Conservation (phyloP, 2,113 vertebrate genomes). For the Eonycteris spelaea region DNA sequence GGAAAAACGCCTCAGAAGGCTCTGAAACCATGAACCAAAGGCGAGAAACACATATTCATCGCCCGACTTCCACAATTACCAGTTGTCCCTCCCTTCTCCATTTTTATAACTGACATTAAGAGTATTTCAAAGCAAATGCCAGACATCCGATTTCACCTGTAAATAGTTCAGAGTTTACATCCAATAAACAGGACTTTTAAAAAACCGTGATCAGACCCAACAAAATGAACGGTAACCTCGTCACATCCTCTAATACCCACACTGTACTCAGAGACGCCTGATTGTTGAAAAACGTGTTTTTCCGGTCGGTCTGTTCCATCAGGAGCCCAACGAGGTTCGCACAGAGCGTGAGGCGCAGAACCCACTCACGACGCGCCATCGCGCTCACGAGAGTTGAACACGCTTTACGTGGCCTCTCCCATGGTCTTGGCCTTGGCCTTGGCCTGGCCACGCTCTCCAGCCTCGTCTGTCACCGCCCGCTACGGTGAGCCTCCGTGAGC, state of each 20-base stretch:
- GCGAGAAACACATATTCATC: background rate
- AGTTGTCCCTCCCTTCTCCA: background rate
- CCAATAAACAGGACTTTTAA: background rate
- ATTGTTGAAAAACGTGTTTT: background rate
- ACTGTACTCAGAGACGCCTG: background rate
- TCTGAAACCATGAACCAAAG: background rate
- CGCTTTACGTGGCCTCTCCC: background rate
- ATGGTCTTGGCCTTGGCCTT: accelerated
- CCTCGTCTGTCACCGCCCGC: background rate
- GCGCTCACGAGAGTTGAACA: background rate
- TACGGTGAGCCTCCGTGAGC: accelerated
- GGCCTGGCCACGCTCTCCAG: background rate
- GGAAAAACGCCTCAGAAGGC: no score
- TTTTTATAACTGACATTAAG: background rate
- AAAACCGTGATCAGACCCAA: background rate
- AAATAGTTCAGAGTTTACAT: background rate
- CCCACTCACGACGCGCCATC: accelerated
- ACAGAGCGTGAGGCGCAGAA: accelerated
- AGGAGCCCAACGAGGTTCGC: background rate
- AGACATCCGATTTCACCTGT: background rate
- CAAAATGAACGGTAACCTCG: background rate
- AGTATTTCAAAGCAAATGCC: background rate
- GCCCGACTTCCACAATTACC: background rate
- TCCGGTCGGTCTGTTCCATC: background rate
- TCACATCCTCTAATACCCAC: background rate